phyloP scores from a whole-genome alignment of 2,797 vertebrate species.

The Esox lucius region DNA sequence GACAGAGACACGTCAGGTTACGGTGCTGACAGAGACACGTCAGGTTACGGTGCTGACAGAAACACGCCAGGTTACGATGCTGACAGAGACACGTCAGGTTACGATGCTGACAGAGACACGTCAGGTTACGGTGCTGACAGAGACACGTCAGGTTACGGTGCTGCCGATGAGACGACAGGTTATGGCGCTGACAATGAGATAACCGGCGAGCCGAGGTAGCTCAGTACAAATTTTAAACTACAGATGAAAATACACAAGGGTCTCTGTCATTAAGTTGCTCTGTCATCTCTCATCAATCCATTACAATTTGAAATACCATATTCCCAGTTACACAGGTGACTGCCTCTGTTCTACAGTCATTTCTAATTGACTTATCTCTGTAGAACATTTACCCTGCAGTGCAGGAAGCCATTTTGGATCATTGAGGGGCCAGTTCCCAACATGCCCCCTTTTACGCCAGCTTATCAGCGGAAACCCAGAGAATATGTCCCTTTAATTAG shows the following conservation, averaged over 20 bases:
- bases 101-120: not conserved
- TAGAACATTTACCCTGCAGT: slow-evolving; percentile 18
- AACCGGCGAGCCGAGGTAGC: not conserved
- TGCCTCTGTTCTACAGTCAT: slow-evolving; percentile 8
- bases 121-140: not conserved
- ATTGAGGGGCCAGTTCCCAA: slow-evolving; percentile 54
- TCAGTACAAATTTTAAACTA: not conserved
- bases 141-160: not conserved
- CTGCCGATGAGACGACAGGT: not conserved
- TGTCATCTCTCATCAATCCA: slow-evolving; percentile 4
- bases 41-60: slow-evolving; percentile 1
- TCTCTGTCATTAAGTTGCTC: slow-evolving; percentile 17
- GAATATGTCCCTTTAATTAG: slow-evolving; percentile 79
- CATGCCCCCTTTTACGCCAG: slow-evolving; percentile 59
- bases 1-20: slow-evolving; percentile 17
- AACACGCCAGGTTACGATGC: slow-evolving; percentile 8
- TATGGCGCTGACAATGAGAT: slow-evolving; percentile 12
- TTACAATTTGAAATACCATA: slow-evolving; percentile 18
- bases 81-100: not conserved
- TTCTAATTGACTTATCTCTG: slow-evolving; percentile 18
- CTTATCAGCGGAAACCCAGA: slow-evolving; percentile 69
- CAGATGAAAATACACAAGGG: not conserved
- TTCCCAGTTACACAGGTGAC: slow-evolving; percentile 39
- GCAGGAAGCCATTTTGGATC: slow-evolving; percentile 61
- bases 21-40: not conserved